Evolutionary conservation across 2,888 invertebrate genomes (phyloP).

Genomic region (Tortrix viridana): DNA sequence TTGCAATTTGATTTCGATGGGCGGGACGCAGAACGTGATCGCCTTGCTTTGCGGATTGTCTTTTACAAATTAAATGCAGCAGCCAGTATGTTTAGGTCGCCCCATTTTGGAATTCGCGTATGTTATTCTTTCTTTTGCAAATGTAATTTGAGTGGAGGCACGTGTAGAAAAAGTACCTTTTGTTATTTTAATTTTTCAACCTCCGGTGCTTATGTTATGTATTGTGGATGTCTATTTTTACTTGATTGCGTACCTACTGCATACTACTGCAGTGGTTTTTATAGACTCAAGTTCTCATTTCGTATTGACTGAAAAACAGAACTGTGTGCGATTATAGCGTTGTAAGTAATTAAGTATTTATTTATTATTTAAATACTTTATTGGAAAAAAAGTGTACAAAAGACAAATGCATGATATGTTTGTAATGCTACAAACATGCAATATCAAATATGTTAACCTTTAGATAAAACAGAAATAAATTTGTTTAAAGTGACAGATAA

Average conservation of each 20-base stretch:
- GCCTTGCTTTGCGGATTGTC: slow-evolving; percentile 69
- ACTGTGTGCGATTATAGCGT: too few species aligned
- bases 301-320: too few species aligned
- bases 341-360: too few species aligned
- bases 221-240: slow-evolving; percentile 28
- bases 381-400: too few species aligned
- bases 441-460: too few species aligned
- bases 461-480: too few species aligned
- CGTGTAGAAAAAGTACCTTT: slow-evolving; percentile 68
- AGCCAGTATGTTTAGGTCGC: slow-evolving; percentile 59
- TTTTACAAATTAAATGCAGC: slow-evolving; percentile 75
- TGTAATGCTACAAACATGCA: too few species aligned
- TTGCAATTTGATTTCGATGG: slow-evolving; percentile 74
- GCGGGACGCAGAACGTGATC: slow-evolving; percentile 67
- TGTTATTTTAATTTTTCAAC: slow-evolving; percentile 69
- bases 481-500: too few species aligned
- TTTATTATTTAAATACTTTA: too few species aligned
- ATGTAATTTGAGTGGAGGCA: slow-evolving; percentile 72
- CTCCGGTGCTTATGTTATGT: slow-evolving; percentile 44
- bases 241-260: neutral
- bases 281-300: too few species aligned
- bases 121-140: slow-evolving; percentile 66
- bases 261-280: neutral
- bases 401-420: too few species aligned
- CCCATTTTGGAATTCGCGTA: slow-evolving; percentile 59